Evolutionary conservation across 2,888 invertebrate species (phyloP).

Genomic region (Clunio marinus): DNA sequence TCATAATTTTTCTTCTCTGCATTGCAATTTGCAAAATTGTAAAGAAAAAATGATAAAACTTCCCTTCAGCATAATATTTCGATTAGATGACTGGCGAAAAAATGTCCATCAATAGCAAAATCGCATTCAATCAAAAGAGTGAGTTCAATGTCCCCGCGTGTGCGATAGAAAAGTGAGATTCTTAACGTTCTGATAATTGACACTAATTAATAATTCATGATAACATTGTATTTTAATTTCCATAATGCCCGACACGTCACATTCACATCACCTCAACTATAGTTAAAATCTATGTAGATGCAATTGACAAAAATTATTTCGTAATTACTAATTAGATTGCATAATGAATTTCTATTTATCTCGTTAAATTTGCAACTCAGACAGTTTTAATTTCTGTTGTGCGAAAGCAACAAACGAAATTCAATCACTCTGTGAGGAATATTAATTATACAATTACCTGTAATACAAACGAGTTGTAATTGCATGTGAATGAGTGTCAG

Average conservation of each 20-base stretch:
- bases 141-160: neutral
- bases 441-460: too few species aligned
- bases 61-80: conserved; percentile 3
- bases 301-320: neutral
- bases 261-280: neutral
- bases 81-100: conserved; percentile 16
- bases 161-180: too few species aligned
- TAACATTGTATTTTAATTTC: neutral
- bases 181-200: conserved; percentile 1
- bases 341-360: neutral
- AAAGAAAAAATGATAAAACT: neutral
- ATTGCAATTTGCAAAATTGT: neutral
- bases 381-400: neutral
- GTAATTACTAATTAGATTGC: neutral
- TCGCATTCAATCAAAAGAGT: neutral
- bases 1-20: too few species aligned
- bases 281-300: neutral
- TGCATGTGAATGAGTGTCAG: too few species aligned
- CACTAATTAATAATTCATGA: conserved; percentile 30
- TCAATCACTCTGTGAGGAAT: too few species aligned
- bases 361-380: neutral
- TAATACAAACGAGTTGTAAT: too few species aligned
- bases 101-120: neutral
- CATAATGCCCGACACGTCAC: neutral
- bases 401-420: too few species aligned